Base-by-base conservation (phyloP, 1,140 invertebrate genomes). In the Thaumetopoea pityocampa region DNA sequence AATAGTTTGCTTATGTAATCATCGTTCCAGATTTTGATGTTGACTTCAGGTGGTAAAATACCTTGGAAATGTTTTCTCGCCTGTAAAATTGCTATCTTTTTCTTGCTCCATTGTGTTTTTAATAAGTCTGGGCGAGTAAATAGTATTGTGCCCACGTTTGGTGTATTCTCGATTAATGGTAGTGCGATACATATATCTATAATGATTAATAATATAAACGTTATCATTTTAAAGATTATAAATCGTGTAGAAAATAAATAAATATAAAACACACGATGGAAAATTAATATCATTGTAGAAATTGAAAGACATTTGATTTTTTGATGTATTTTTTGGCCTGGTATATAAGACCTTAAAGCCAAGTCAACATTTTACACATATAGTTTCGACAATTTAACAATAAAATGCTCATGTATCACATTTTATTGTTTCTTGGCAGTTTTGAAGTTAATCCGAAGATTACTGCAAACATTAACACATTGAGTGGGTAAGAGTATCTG, bases 191-290 rank as follows among this genome's bases (percentile, higher is more conserved):
- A 40, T 5, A 44, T 18, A n/a, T n/a, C n/a, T n/a, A n/a, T n/a
- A n/a, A n/a, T n/a, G n/a, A n/a, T n/a, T 6, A 34, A 71, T 18
- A 20, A 43, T 32, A 27, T 24, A 51, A 19, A 33, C 28, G 24
- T 52, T 53, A 67, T 60, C 30, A 42, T 35, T 46, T 33, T 32
- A 46, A 44, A 23, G 7, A 51, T 46, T 49, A 26, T 65, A 71
- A 61, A 67, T 32, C 9, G 24, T 47, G 52, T 67, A 66, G 23
- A 74, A 74, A 76, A 76, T 69, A 74, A 74, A 73, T 47, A 24
- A 22, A 27, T 62, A 56, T 27, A 66, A 59, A 66, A 62, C 49
- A 50, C 23, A 44, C n/a, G n/a, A n/a, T n/a, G n/a, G n/a, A n/a
- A n/a, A n/a, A n/a, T n/a, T n/a, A n/a, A n/a, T n/a, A n/a, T n/a